Evolutionary conservation across 92 coral and sea anemone genomes (phyloP).

Genomic region (Zoanthus sociatus): DNA sequence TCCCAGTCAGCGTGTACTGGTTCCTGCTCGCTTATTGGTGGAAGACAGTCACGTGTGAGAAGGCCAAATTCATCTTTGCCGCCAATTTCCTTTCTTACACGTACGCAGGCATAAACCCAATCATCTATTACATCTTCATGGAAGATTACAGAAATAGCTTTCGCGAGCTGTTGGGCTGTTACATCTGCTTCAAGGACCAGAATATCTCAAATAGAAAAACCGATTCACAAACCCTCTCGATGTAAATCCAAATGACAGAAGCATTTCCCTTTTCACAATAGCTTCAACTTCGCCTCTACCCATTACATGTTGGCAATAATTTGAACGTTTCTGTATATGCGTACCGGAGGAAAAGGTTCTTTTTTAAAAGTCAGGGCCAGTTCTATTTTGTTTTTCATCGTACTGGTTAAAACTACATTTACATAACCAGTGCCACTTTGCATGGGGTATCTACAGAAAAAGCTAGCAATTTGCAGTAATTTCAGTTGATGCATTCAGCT

Average conservation of each 20-base stretch:
- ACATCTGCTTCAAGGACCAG: background rate
- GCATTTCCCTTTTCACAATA: background rate
- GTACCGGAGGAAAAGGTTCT: background rate
- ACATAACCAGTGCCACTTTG: no score
- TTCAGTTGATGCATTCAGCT: no score
- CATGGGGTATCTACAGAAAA: no score
- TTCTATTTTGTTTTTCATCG: no score
- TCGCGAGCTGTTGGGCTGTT: background rate
- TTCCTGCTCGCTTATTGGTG: slow-evolving; percentile 26
- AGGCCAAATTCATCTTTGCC: slow-evolving; percentile 1
- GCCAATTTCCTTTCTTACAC: slow-evolving; percentile 23
- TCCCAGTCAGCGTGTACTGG: slow-evolving; percentile 20
- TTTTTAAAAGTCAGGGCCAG: no score
- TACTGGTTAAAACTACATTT: no score
- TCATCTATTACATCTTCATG: slow-evolving; percentile 27
- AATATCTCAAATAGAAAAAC: background rate
- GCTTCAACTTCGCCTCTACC: background rate
- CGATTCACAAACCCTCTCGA: background rate
- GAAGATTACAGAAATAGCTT: slow-evolving; percentile 29
- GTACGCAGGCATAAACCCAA: slow-evolving; percentile 33
- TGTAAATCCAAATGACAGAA: background rate
- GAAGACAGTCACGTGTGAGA: background rate
- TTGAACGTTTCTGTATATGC: background rate
- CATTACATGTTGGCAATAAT: background rate
- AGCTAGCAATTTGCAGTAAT: no score